Evolutionary conservation across 2,888 invertebrate genomes (phyloP).

Genomic region (Rapana venosa): DNA sequence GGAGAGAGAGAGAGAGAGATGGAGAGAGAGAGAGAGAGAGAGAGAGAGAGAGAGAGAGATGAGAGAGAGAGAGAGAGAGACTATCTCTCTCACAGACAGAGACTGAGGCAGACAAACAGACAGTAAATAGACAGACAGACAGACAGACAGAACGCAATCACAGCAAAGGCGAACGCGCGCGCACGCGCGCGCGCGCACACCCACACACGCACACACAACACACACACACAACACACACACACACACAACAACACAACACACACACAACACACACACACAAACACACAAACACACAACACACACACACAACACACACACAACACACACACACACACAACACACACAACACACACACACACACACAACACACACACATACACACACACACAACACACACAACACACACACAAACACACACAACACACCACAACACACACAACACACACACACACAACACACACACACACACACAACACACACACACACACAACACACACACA

Average conservation of each 20-base stretch:
- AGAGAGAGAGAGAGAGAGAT: no score
- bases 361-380: neutral
- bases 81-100: no score
- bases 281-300: neutral
- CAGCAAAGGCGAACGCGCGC: no score
- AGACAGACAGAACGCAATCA: no score
- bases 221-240: neutral
- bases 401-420: neutral
- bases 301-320: neutral
- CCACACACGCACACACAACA: no score
- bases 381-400: neutral
- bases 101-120: no score
- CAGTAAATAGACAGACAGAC: no score
- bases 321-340: neutral
- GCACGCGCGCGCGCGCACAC: no score
- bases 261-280: neutral
- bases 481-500: neutral
- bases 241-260: neutral
- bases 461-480: neutral
- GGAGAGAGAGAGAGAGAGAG: no score
- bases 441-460: neutral
- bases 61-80: no score
- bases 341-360: neutral
- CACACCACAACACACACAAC: neutral
- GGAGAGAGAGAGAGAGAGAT: no score